Evolutionary conservation across 2,797 vertebrate genomes (phyloP).

Genomic region (Lophius americanus): DNA sequence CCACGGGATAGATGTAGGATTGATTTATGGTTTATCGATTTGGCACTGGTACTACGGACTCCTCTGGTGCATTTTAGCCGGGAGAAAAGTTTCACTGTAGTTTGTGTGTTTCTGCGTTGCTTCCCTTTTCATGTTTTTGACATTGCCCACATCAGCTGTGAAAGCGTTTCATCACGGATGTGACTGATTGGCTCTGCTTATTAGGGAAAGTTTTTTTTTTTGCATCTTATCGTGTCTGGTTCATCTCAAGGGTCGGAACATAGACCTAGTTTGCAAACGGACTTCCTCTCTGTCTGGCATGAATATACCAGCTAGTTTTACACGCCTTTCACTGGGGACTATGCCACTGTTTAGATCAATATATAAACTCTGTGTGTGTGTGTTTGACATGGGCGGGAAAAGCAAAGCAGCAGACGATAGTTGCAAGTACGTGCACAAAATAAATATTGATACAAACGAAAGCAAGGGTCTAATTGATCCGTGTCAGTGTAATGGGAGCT

Average conservation of each 20-base stretch:
- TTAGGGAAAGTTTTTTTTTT: constrained; percentile 52
- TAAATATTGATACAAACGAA: constrained; percentile 85
- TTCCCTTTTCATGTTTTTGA: constrained; percentile 46
- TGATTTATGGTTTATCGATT: constrained; percentile 76
- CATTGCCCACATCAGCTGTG: constrained; percentile 42
- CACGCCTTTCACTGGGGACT: constrained; percentile 65
- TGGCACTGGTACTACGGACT: constrained; percentile 54
- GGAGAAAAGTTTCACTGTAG: constrained; percentile 37
- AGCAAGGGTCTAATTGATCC: constrained; percentile 81
- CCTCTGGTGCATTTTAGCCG: constrained; percentile 48
- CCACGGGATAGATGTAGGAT: constrained; percentile 69
- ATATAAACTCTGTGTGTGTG: constrained; percentile 51
- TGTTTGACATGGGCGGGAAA: constrained; percentile 65
- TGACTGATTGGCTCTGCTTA: constrained; percentile 58
- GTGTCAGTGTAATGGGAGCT: constrained; percentile 56
- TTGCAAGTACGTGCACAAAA: constrained; percentile 72
- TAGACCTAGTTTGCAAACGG: constrained; percentile 67
- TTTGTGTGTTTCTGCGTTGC: constrained; percentile 38
- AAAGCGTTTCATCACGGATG: constrained; percentile 40
- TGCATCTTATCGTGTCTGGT: constrained; percentile 38
- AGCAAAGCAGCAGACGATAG: constrained; percentile 34
- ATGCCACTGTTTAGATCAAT: constrained; percentile 78
- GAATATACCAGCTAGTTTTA: constrained; percentile 65
- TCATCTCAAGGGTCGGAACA: constrained; percentile 57
- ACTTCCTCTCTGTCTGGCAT: constrained; percentile 64